These are phyloP conservation scores for Poecile atricapillus DNA, from an alignment of 2,113 vertebrate species.

Conservation along the genomic window DNA sequence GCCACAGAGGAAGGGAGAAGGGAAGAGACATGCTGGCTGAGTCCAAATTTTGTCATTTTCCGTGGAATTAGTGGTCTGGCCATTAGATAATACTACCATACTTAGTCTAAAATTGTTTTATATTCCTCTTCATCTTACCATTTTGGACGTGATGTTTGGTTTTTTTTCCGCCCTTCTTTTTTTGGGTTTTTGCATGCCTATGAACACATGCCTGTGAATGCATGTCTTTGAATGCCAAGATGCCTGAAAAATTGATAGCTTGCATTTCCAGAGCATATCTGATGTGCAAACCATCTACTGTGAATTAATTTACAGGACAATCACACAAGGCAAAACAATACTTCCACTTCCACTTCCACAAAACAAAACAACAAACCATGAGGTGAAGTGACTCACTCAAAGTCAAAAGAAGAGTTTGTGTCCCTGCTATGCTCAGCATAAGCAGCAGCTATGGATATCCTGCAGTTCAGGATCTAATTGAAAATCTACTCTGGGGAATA, in stretches of 20 bases:
- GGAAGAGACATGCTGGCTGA: background rate
- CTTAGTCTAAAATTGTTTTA: background rate
- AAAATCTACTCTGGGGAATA: background rate
- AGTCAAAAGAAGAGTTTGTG: background rate
- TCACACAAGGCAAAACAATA: background rate
- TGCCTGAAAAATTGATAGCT: slow-evolving; percentile 7
- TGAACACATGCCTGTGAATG: background rate
- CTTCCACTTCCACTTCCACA: background rate
- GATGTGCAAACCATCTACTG: background rate
- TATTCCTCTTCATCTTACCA: background rate
- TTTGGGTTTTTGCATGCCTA: background rate
- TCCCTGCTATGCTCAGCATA: background rate
- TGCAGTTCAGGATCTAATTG: background rate
- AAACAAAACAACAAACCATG: background rate
- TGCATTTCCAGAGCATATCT: background rate
- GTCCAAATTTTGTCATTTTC: background rate
- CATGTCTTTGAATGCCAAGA: background rate
- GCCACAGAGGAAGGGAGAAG: background rate
- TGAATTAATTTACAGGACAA: background rate
- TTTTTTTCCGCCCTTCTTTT: background rate
- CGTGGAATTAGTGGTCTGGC: background rate
- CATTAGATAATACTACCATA: background rate
- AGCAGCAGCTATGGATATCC: too few relatives aligned
- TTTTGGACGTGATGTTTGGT: background rate
- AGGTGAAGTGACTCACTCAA: background rate